A percentile compares a stretch with the other conserved stretches of the same genome.
Conservation (phyloP, 2,113 vertebrate species). For the Anhinga rufa region DNA sequence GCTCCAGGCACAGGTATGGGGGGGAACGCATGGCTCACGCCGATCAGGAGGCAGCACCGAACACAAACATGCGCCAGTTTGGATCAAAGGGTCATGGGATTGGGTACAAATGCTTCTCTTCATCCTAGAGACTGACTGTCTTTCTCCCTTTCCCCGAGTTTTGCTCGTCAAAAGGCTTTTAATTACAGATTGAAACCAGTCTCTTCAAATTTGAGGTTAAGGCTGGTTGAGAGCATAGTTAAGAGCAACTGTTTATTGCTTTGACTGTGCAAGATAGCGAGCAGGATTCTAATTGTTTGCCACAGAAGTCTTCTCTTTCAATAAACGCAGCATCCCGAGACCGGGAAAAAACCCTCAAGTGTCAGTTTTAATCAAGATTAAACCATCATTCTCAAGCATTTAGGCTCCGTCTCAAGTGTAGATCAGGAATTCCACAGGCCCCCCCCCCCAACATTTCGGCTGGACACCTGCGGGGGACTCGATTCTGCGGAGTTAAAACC, state of each 20-base stretch:
- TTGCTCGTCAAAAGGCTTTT: background rate
- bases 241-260: constrained; percentile 12
- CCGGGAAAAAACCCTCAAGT: background rate
- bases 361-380: background rate
- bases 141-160: background rate
- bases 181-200: constrained; percentile 2
- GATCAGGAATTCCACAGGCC: background rate
- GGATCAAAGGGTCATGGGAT: background rate
- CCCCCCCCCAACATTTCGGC: background rate
- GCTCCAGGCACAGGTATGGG: background rate
- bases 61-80: fast-evolving
- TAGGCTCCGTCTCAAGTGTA: fast-evolving
- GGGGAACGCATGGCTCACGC: fast-evolving
- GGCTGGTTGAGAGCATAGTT: background rate
- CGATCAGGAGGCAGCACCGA: background rate
- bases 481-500: background rate
- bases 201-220: background rate
- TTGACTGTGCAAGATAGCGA: background rate
- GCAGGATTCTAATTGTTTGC: background rate
- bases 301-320: background rate
- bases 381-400: background rate
- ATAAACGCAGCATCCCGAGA: background rate
- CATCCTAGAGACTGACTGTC: background rate
- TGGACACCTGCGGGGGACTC: background rate
- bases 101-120: background rate